Percentiles rank a stretch among this genome's conserved stretches.
Conservation (phyloP, 2,113 vertebrate genomes). For the Atractosteus spatula region DNA sequence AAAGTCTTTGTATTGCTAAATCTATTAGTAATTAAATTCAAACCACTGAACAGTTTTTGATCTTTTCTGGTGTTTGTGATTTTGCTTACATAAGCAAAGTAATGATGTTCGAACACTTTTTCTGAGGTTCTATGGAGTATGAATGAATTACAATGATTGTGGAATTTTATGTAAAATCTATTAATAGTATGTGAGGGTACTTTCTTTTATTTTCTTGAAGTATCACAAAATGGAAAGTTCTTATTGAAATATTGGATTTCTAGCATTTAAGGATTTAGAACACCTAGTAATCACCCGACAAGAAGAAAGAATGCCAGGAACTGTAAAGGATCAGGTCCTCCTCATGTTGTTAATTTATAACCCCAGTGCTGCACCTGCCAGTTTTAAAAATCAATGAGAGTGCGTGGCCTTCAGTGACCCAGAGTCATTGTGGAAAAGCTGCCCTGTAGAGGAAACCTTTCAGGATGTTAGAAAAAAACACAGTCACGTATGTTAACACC, state of each 20-base stretch:
- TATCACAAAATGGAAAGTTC: too few species aligned
- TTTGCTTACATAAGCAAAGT: too few species aligned
- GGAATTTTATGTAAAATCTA: too few species aligned
- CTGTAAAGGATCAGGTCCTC: conserved; percentile 34
- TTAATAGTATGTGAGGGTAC: too few species aligned
- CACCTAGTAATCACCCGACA: background rate
- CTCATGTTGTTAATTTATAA: conserved; percentile 63
- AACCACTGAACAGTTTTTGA: too few species aligned
- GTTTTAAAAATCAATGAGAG: conserved; percentile 66
- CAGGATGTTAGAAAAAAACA: conserved; percentile 60
- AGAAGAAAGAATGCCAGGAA: conserved; percentile 21
- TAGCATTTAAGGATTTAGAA: background rate
- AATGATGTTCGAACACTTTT: too few species aligned
- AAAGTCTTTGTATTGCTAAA: too few species aligned
- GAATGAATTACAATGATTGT: too few species aligned
- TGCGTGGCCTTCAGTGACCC: conserved; percentile 49
- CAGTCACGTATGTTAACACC: conserved; percentile 59
- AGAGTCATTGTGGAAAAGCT: conserved; percentile 50
- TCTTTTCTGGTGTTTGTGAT: too few species aligned
- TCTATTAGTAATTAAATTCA: too few species aligned
- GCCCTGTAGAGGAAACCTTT: conserved; percentile 56
- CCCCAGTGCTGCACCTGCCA: conserved; percentile 57
- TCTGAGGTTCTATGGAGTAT: too few species aligned
- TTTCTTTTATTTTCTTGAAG: too few species aligned
- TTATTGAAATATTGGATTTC: background rate